Conservation (phyloP, 2,113 vertebrate species). For the Megaptera novaeangliae region DNA sequence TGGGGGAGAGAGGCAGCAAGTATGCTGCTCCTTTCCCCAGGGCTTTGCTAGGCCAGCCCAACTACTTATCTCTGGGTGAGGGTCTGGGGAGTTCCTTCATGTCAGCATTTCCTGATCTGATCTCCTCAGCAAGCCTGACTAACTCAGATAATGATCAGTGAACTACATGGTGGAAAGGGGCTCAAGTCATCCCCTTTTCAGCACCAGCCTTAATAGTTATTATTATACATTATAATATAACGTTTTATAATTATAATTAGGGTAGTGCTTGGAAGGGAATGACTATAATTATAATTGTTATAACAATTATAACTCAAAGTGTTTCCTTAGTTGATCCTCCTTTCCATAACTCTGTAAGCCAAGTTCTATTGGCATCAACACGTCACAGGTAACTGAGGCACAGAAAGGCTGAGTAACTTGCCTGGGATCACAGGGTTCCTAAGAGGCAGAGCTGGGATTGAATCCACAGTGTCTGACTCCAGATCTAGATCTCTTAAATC, state of each 20-base stretch:
- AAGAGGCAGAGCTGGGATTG: neutral
- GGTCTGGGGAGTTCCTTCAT: neutral
- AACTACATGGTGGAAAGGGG: neutral
- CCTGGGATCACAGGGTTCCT: neutral
- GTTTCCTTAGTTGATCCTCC: neutral
- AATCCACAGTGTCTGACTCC: neutral
- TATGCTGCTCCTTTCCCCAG: neutral
- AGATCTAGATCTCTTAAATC: neutral
- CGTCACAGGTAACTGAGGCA: neutral
- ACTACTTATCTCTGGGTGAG: neutral
- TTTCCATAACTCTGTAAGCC: neutral
- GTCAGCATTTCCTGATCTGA: neutral
- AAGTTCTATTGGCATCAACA: neutral
- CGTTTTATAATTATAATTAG: conserved; percentile 4
- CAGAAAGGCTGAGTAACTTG: neutral
- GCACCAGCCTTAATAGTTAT: neutral
- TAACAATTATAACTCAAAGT: neutral
- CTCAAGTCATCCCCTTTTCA: neutral
- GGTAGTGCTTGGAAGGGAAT: neutral
- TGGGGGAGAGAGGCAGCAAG: rapidly evolving
- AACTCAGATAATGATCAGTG: neutral
- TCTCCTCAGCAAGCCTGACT: neutral
- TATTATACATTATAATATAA: neutral
- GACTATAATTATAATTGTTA: neutral
- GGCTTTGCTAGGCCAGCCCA: neutral